Percentiles rank a stretch among this genome's conserved stretches.
Conservation (phyloP, 2,113 vertebrate species). For the Petroica traversi region DNA sequence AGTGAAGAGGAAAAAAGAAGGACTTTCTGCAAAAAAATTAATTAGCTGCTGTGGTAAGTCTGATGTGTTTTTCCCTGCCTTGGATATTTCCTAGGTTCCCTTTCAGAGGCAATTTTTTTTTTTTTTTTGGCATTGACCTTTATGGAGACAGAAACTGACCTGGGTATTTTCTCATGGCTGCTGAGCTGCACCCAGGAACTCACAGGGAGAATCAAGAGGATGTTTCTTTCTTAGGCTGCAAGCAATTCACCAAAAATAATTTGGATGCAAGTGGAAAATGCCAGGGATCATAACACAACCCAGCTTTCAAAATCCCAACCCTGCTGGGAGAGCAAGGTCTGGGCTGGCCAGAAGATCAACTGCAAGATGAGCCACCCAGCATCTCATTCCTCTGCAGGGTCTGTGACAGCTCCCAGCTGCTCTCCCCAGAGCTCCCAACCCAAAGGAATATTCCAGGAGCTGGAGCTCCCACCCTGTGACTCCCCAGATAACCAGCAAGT, state of each 20-base stretch:
- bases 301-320: background rate
- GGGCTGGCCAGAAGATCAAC: accelerated
- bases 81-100: background rate
- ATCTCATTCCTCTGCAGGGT: background rate
- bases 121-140: background rate
- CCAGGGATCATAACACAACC: background rate
- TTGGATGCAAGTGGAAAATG: background rate
- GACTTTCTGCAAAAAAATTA: background rate
- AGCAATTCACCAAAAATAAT: background rate
- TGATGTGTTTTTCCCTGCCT: background rate
- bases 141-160: background rate
- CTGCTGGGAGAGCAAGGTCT: background rate
- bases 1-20: background rate
- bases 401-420: background rate
- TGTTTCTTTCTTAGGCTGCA: background rate
- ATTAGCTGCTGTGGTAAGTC: background rate
- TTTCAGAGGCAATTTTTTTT: background rate
- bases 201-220: background rate
- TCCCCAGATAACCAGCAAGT: background rate
- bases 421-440: accelerated
- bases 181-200: background rate
- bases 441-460: background rate
- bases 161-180: background rate
- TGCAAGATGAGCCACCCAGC: background rate
- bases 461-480: background rate